Conservation (phyloP, 2,888 invertebrate genomes). For the Oscheius sp. region DNA sequence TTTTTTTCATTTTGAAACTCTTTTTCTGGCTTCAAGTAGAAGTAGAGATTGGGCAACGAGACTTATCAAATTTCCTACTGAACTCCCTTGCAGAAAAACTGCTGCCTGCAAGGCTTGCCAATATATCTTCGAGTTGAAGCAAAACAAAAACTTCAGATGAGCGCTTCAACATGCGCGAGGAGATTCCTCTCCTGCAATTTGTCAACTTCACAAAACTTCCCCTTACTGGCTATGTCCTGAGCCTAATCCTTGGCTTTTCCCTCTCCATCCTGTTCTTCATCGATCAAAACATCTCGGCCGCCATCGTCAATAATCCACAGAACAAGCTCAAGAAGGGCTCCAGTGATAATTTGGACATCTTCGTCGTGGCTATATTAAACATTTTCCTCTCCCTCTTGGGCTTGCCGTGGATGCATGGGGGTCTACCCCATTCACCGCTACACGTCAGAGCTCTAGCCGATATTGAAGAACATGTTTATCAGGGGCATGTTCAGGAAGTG, state of each 20-base stretch:
- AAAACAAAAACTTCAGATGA: slow-evolving; percentile 74
- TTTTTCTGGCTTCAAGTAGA: too few relatives aligned
- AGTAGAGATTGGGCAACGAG: too few relatives aligned
- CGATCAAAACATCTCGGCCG: slow-evolving; percentile 79
- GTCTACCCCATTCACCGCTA: slow-evolving; percentile 79
- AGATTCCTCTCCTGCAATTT: slow-evolving; percentile 73
- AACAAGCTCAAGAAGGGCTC: slow-evolving; percentile 79
- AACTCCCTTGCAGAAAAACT: too few relatives aligned
- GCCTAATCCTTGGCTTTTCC: slow-evolving; percentile 78
- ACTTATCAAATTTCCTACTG: too few relatives aligned
- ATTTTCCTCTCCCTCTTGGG: slow-evolving; percentile 78
- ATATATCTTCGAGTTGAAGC: not conserved
- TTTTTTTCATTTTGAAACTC: too few relatives aligned
- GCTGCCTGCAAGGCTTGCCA: too few relatives aligned
- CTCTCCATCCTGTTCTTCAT: slow-evolving; percentile 79
- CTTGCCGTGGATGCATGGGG: slow-evolving; percentile 78
- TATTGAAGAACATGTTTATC: slow-evolving; percentile 79
- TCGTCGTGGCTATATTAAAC: slow-evolving; percentile 79
- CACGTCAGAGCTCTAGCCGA: slow-evolving; percentile 79
- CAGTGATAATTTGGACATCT: slow-evolving; percentile 79
- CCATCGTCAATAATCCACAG: slow-evolving; percentile 79
- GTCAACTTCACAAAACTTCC: slow-evolving; percentile 75
- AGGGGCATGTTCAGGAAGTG: slow-evolving; percentile 79
- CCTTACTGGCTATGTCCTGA: slow-evolving; percentile 71
- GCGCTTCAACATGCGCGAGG: slow-evolving; percentile 76